phyloP scores from a whole-genome alignment of 2,113 vertebrate species.

The Spilogale gracilis region DNA sequence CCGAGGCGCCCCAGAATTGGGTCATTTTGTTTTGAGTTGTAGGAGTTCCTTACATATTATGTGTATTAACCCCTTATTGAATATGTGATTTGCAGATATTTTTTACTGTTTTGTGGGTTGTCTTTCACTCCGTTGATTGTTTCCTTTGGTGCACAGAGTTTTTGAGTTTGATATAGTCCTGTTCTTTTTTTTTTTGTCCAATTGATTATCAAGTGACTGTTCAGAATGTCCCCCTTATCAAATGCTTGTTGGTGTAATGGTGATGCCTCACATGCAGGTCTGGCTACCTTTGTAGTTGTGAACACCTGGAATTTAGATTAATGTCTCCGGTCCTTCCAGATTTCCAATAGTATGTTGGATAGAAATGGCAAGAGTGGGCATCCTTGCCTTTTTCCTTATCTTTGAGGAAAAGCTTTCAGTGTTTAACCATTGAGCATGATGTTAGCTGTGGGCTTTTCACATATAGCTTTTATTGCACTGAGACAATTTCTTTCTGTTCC shows the following conservation, averaged over 20 bases:
- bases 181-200: neutral
- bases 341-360: neutral
- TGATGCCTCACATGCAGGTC: neutral
- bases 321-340: neutral
- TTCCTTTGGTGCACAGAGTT: neutral
- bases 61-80: neutral
- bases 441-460: neutral
- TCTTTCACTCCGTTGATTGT: neutral
- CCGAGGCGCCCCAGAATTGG: neutral
- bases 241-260: neutral
- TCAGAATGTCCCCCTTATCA: neutral
- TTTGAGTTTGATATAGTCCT: neutral
- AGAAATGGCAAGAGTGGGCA: neutral
- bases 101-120: neutral
- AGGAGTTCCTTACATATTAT: neutral
- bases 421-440: neutral
- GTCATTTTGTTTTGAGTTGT: neutral
- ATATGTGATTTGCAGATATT: neutral
- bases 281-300: neutral
- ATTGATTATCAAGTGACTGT: neutral
- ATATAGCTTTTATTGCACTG: neutral
- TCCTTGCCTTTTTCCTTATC: slow-evolving; percentile 12
- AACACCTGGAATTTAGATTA: neutral
- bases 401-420: neutral
- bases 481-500: neutral